Evolutionary conservation across 2,113 vertebrate species (phyloP).

Genomic region (Tupaia chinensis): DNA sequence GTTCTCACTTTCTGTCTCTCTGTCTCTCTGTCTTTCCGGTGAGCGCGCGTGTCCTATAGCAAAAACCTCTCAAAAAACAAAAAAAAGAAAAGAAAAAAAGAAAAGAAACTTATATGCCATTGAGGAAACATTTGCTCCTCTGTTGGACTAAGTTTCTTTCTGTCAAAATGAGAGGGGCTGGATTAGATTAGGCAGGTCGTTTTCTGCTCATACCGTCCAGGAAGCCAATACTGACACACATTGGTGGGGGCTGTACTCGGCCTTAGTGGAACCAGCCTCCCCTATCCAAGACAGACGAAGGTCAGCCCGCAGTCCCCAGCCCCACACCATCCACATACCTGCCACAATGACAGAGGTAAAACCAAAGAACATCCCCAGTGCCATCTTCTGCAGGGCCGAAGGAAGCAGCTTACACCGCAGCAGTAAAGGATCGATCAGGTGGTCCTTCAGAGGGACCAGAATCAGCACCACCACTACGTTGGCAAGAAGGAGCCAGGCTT

Average conservation of each 20-base stretch:
- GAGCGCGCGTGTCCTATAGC: too few relatives aligned
- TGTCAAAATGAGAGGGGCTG: background rate
- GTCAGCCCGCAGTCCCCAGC: background rate
- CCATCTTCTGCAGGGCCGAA: slow-evolving; percentile 75
- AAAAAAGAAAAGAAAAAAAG: too few relatives aligned
- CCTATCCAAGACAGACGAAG: background rate
- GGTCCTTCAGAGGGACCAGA: slow-evolving; percentile 85
- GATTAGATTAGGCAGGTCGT: background rate
- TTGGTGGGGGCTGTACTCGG: rapidly evolving
- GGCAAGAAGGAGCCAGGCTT: slow-evolving; percentile 85
- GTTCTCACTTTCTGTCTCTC: too few relatives aligned
- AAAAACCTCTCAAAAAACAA: too few relatives aligned
- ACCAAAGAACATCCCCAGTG: slow-evolving; percentile 83
- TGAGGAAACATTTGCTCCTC: background rate
- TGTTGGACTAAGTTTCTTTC: background rate
- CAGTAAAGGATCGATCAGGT: slow-evolving; percentile 82
- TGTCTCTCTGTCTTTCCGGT: too few relatives aligned
- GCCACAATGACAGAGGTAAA: slow-evolving; percentile 79
- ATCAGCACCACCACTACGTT: slow-evolving; percentile 76
- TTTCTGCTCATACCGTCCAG: background rate
- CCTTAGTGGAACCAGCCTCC: background rate
- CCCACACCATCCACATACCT: slow-evolving; percentile 53
- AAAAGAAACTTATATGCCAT: background rate
- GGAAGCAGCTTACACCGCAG: slow-evolving; percentile 74
- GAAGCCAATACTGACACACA: background rate